Conservation (phyloP, 2,888 invertebrate genomes). For the Phalera bucephala region DNA sequence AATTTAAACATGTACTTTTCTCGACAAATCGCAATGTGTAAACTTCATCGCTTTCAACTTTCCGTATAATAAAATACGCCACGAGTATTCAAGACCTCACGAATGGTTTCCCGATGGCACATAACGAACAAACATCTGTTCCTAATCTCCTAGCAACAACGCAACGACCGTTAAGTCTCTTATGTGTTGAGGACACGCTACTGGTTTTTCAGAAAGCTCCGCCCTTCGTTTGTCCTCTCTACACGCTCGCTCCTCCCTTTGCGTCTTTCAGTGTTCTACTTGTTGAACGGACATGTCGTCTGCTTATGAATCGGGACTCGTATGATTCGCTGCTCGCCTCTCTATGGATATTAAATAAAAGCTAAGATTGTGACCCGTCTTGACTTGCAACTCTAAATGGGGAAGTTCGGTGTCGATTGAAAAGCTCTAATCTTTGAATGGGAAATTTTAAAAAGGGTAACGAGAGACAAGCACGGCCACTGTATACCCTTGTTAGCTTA, state of each 20-base stretch:
- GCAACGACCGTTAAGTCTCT: conserved; percentile 62
- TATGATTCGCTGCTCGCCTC: conserved; percentile 59
- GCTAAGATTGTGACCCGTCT: conserved; percentile 30
- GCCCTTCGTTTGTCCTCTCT: conserved; percentile 66
- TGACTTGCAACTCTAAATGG: conserved; percentile 30
- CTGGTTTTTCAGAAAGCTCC: conserved; percentile 72
- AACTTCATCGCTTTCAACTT: conserved; percentile 50
- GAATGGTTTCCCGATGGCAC: conserved; percentile 38
- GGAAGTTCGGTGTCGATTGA: conserved; percentile 21
- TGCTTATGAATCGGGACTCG: conserved; percentile 58
- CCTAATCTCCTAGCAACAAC: conserved; percentile 65
- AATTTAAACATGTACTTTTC: conserved; percentile 62
- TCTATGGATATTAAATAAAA: conserved; percentile 35
- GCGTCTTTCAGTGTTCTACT: conserved; percentile 64
- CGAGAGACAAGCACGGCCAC: conserved; percentile 36
- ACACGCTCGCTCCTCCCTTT: conserved; percentile 70
- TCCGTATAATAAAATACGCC: conserved; percentile 35
- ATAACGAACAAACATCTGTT: conserved; percentile 60
- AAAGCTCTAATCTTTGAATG: conserved; percentile 43
- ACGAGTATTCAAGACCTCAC: conserved; percentile 29
- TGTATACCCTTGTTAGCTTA: conserved; percentile 60
- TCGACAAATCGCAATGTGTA: conserved; percentile 50
- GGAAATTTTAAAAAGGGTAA: conserved; percentile 48
- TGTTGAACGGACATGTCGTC: conserved; percentile 66
- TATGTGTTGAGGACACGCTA: conserved; percentile 65